Evolutionary conservation across 2,113 vertebrate genomes (phyloP).

Genomic region (Alces alces): DNA sequence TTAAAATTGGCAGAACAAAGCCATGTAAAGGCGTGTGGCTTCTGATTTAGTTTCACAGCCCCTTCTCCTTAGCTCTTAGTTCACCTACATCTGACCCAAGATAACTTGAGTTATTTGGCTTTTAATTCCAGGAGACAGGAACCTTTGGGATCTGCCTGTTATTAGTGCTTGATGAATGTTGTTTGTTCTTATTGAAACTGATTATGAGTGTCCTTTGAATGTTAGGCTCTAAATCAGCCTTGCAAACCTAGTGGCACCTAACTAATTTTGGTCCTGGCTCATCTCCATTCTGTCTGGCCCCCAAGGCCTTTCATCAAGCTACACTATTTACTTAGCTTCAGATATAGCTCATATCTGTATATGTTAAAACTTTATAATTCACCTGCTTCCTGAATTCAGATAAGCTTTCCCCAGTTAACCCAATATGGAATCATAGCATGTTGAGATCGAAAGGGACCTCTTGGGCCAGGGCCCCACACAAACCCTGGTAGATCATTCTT

Average conservation of each 20-base stretch:
- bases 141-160: constrained; percentile 33
- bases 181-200: constrained; percentile 57
- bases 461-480: neutral
- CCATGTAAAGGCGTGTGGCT: neutral
- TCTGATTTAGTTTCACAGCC: neutral
- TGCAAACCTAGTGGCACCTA: constrained; percentile 30
- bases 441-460: neutral
- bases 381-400: neutral
- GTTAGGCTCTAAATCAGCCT: constrained; percentile 44
- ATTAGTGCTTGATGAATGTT: constrained; percentile 46
- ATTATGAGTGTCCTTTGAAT: constrained; percentile 49
- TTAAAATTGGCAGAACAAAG: constrained; percentile 15
- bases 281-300: neutral
- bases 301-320: neutral
- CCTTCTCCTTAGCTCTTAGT: constrained; percentile 19
- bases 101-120: constrained; percentile 53
- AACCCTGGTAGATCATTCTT: neutral
- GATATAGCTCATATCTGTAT: neutral
- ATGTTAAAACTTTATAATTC: neutral
- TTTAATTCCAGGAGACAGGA: constrained; percentile 51
- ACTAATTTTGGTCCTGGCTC: constrained; percentile 17
- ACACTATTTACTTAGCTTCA: neutral
- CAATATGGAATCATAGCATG: neutral
- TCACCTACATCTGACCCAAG: constrained; percentile 9
- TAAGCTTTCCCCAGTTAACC: neutral